Conservation (phyloP, 2,888 invertebrate genomes). For the Catocala fraxini region DNA sequence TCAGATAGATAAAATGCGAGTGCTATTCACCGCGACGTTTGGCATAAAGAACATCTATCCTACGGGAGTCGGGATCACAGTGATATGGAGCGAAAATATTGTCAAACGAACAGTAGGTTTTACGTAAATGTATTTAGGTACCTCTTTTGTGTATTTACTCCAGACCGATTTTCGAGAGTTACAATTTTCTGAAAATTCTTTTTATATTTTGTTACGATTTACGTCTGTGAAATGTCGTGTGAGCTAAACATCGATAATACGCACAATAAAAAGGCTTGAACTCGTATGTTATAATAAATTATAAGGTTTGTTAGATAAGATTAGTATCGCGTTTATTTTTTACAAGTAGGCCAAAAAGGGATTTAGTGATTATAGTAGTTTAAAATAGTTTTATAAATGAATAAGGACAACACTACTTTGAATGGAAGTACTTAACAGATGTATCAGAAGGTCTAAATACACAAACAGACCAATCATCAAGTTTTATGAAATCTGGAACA, state of each 20-base stretch:
- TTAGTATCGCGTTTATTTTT: too few species aligned
- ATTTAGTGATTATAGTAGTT: too few species aligned
- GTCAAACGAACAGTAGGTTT: conserved; percentile 25
- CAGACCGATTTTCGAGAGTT: conserved; percentile 8
- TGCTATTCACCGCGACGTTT: conserved; percentile 14
- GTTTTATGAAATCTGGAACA: too few species aligned
- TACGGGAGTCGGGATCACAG: conserved; percentile 15
- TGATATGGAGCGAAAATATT: conserved; percentile 38
- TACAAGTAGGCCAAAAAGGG: too few species aligned
- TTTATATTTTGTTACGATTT: conserved; percentile 4
- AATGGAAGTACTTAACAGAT: too few species aligned
- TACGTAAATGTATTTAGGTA: conserved; percentile 38
- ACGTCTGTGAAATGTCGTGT: conserved; percentile 7
- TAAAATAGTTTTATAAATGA: too few species aligned
- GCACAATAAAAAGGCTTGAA: background rate
- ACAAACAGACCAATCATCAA: too few species aligned
- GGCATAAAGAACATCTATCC: conserved; percentile 11
- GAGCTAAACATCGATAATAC: background rate
- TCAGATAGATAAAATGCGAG: conserved; percentile 12
- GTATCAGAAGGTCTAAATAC: too few species aligned
- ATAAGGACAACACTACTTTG: too few species aligned
- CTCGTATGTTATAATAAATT: too few species aligned
- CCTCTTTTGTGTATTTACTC: conserved; percentile 18
- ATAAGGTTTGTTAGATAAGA: too few species aligned
- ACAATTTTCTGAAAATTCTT: conserved; percentile 9